Evolutionary conservation across 2,113 vertebrate species (phyloP).

Genomic region (Polypterus senegalus): DNA sequence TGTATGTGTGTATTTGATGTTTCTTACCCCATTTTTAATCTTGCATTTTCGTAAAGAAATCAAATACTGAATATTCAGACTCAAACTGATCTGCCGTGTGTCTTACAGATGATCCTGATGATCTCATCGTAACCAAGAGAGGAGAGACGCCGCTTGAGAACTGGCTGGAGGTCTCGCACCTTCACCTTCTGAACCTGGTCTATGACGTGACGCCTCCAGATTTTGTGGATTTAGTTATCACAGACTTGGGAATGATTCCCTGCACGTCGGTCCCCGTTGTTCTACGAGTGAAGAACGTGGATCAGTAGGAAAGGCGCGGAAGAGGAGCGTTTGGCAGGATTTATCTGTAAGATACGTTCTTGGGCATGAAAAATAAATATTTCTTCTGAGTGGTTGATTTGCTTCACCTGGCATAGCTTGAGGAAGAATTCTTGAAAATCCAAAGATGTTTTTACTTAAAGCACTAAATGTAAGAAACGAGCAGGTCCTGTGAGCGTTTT

Average conservation of each 20-base stretch:
- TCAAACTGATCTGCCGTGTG: background rate
- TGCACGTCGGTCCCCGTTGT: slow-evolving; percentile 96
- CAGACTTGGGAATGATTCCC: slow-evolving; percentile 94
- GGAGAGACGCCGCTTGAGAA: slow-evolving; percentile 62
- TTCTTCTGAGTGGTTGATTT: too few species aligned
- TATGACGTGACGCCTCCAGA: slow-evolving; percentile 92
- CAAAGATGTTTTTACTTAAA: too few species aligned
- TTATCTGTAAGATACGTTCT: too few species aligned
- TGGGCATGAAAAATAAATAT: too few species aligned
- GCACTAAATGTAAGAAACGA: too few species aligned
- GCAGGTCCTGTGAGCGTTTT: too few species aligned
- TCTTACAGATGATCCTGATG: slow-evolving; percentile 81
- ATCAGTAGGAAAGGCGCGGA: slow-evolving; percentile 51
- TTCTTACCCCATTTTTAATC: too few species aligned
- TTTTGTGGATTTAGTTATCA: slow-evolving; percentile 94
- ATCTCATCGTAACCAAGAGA: slow-evolving; percentile 69
- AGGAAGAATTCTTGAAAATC: too few species aligned
- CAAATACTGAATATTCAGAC: background rate
- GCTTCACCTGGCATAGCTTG: too few species aligned
- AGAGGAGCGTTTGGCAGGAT: too few species aligned
- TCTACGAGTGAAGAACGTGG: slow-evolving; percentile 86
- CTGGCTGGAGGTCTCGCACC: slow-evolving; percentile 62
- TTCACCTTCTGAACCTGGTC: slow-evolving; percentile 84
- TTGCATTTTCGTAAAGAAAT: too few species aligned
- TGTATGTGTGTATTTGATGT: too few species aligned